Percentiles rank a stretch among this genome's conserved stretches.
Evolutionary conservation across 2,888 invertebrate species (phyloP).

Genomic region (Diaperis boleti): DNA sequence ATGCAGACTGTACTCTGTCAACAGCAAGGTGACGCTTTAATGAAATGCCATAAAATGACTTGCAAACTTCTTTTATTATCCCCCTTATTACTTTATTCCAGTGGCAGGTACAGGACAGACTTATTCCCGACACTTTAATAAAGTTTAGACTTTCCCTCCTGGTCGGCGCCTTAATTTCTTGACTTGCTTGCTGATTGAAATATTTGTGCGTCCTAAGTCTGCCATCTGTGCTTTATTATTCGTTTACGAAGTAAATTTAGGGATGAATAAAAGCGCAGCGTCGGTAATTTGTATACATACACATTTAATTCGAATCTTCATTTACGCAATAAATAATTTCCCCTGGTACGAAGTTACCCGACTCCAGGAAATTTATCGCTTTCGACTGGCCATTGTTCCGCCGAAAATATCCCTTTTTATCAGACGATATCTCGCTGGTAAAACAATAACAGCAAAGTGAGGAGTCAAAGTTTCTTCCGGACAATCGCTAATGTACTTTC

Average conservation of each 20-base stretch:
- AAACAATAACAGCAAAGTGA: slow-evolving; percentile 21
- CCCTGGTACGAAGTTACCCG: slow-evolving; percentile 16
- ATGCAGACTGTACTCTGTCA: slow-evolving; percentile 44
- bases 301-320: slow-evolving; percentile 29
- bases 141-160: slow-evolving; percentile 52
- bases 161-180: slow-evolving; percentile 51
- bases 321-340: slow-evolving; percentile 37
- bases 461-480: slow-evolving; percentile 19
- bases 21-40: slow-evolving; percentile 50
- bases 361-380: slow-evolving; percentile 33
- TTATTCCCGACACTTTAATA: slow-evolving; percentile 59
- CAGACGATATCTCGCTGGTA: slow-evolving; percentile 10
- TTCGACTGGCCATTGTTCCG: slow-evolving; percentile 36
- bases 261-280: slow-evolving; percentile 34
- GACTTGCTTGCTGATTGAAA: slow-evolving; percentile 53
- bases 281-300: slow-evolving; percentile 32
- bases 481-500: slow-evolving; percentile 30
- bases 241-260: slow-evolving; percentile 52
- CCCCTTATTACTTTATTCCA: slow-evolving; percentile 59
- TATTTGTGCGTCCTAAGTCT: slow-evolving; percentile 51
- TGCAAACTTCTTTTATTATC: slow-evolving; percentile 63
- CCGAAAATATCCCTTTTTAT: slow-evolving; percentile 32
- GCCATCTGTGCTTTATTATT: slow-evolving; percentile 52
- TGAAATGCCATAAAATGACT: slow-evolving; percentile 61
- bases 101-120: slow-evolving; percentile 52